Evolutionary conservation across 2,888 invertebrate genomes (phyloP), one percentile per base, ranked within the genome.

Genomic region (Biston betularia): DNA sequence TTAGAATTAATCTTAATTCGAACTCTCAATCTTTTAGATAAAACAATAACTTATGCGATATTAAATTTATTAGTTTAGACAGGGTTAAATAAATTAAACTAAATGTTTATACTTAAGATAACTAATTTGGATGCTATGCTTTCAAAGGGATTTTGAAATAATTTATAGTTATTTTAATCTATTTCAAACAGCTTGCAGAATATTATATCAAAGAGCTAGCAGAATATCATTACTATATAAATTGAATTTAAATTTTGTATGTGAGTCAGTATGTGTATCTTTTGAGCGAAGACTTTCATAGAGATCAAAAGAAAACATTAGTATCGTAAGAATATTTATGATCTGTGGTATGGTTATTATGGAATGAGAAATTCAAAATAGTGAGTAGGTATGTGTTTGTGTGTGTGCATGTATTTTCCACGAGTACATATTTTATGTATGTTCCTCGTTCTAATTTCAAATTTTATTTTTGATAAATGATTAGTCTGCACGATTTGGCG

Each of bases 1-100:
- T 67, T 58, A 61, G 65, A 68, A 69, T 68, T 63, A 65, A 69
- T 72, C 69, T 68, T 63, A 66, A 70, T 71, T 66, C 54, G 53
- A 56, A 53, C 62, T 69, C 14, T 59, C 50, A 60, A 72, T 72
- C 70, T 64, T 61, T 71, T 48, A 49, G 66, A 71, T 69, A 55
- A 52, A 54, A 49, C 66, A 62, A 73, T 54, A 15, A 15, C 15
- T 71, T 65, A 68, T 55, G 48, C 65, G 46, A 38, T 57, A 65
- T 70, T 65, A 52, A 68, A 66, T 70, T 58, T 69, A 67, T 69
- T 67, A 48, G 49, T 68, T 15, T 62, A 50, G 49, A 60, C 52
- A 49, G 24, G 63, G 15, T 46, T 35, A 45, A 49, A 57, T 68
- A 50, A 67, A 65, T 67, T 65, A 54, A 58, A 60, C 52, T 58